Base-by-base conservation (phyloP, 1,140 invertebrate genomes). In the Drosophila subobscura region DNA sequence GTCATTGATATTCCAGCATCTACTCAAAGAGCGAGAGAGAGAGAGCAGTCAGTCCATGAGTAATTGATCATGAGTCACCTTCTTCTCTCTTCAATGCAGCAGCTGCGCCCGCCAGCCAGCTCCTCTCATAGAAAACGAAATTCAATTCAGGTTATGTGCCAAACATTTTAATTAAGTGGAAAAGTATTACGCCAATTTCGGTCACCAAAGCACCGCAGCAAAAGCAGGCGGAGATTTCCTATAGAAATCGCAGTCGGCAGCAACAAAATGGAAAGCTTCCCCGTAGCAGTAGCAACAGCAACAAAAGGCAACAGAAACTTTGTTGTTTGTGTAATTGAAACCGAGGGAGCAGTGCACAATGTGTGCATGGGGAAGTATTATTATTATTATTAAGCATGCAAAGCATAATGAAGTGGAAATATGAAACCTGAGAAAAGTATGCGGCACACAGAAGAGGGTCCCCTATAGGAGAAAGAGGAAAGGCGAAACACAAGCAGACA, bases 381-480 rank as follows among this genome's bases (percentile, higher is more conserved):
- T 85, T 86, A 86, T 85, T 86, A 73, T 85, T 84, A 86, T 86
- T 86, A 86, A 86, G 81, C 81, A 86, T 86, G 81, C 81, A 88
- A 84, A 86, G 81, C 83, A 86, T 88, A 86, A 88, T 83, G 83
- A 89, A 88, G 67, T 79, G 79, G 83, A 88, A 88, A 88, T 88
- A 83, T 79, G 84, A 88, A 73, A 73, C 83, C 79, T 52, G 50
- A 64, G 57, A 55, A 49, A 72, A 70, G 60, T 60, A 80, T 70
- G 54, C 60, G 44, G 37, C 25, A 23, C 25, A 58, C 20, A 79
- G 46, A 75, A 65, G 76, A 45, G 59, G 46, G 23, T 37, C 3
- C 10, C 33, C 33, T 3, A 4, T 33, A 55, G 64, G 44, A 47
- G 41, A 22, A 46, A 29, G 63, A 53, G 25, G 58, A 22, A 45